Evolutionary conservation across 1,140 invertebrate species (phyloP), one percentile per base, ranked within the genome.

Genomic region (Drosophila novamexicana): DNA sequence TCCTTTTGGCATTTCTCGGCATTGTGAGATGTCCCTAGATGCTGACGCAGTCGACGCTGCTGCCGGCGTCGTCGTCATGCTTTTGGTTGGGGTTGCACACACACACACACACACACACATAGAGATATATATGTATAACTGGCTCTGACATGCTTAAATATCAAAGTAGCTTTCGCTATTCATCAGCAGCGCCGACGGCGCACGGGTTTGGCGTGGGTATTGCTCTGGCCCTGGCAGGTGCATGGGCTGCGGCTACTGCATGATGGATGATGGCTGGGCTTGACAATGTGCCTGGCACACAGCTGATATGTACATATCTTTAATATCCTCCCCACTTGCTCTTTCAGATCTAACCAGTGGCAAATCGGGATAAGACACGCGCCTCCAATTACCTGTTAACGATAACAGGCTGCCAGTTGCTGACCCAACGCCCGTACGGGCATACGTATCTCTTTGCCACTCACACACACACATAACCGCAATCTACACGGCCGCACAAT

Each of bases 401-500:
- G 50, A 44, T 45, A 37, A 18, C 62, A 36, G 37, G 14, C 58
- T 56, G 36, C 74, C 45, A 18, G 34, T 52, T 37, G 36, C 61
- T 50, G 70, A 75, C 75, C 47, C 63, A 63, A 37, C 47, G 29
- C 50, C n/a, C 0, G 10, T 1, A 18, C 53, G 34, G 34, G 34
- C 40, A 18, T 8, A 67, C 47, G 49, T 12, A 39, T 7, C 29
- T 2, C 64, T 44, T 36, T 52, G 14, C 9, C 44, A 16, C 37
- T 39, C n/a, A 54, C 52, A 37, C 22, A 29, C 14, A 1, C 18
- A 16, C 42, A 45, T 14, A 69, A 22, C n/a, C 34, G 22, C 18
- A 68, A 44, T 29, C 79, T 22, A 32, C 12, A 7, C 37, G 9
- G 44, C 34, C 9, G 18, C 58, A 86, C 93, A 74, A 97, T 97